Evolutionary conservation across 2,797 vertebrate genomes (phyloP).

Genomic region (Pipistrellus pipistrellus): DNA sequence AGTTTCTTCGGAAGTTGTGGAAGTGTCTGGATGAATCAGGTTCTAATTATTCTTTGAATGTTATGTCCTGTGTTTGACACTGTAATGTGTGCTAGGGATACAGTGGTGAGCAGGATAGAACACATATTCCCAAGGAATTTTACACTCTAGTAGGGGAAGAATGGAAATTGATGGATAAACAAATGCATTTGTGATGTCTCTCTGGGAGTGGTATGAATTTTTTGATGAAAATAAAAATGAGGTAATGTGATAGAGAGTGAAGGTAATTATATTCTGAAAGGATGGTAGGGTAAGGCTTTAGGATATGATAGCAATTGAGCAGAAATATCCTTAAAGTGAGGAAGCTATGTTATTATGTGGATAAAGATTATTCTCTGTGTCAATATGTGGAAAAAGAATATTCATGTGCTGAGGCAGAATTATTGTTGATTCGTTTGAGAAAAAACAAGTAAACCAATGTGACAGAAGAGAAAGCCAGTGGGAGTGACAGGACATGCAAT

Average conservation of each 20-base stretch:
- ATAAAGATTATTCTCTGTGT: neutral
- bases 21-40: neutral
- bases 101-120: neutral
- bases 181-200: neutral
- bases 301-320: neutral
- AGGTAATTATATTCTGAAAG: constrained; percentile 47
- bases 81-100: neutral
- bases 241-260: neutral
- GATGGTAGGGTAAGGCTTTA: neutral
- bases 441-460: neutral
- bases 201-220: neutral
- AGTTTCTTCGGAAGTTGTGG: neutral
- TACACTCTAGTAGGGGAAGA: neutral
- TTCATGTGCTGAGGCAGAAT: neutral
- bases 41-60: neutral
- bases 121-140: neutral
- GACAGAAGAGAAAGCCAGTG: neutral
- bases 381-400: neutral
- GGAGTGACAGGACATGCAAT: neutral
- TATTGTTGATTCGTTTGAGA: neutral
- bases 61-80: neutral
- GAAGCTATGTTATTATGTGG: neutral
- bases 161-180: neutral
- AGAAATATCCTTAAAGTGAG: neutral
- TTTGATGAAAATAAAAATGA: constrained; percentile 24